Evolutionary conservation across 2,797 vertebrate genomes (phyloP).

Genomic region (Delichon dasypus): DNA sequence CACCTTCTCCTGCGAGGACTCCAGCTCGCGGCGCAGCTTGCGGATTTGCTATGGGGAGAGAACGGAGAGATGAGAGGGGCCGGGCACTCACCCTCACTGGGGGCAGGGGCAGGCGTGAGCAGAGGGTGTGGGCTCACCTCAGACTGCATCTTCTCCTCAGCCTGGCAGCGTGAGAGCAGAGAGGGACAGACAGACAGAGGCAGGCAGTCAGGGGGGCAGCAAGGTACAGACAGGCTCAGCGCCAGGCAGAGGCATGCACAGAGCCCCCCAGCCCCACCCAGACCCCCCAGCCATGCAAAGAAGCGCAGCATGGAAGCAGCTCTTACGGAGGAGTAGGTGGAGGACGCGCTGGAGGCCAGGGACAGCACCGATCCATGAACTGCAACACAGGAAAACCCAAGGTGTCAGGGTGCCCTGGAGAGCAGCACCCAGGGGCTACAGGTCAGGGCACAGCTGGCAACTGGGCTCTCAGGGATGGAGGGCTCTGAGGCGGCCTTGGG

Average conservation of each 20-base stretch:
- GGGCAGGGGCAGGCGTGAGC: not conserved
- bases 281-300: not conserved
- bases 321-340: constrained; percentile 95
- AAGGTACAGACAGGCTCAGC: not conserved
- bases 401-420: not conserved
- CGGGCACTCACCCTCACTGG: accelerated
- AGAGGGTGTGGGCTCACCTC: constrained; percentile 80
- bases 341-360: constrained; percentile 94
- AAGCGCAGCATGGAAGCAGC: not conserved
- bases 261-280: not conserved
- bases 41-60: constrained; percentile 88
- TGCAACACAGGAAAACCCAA: constrained; percentile 71
- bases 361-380: constrained; percentile 95
- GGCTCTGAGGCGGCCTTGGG: not conserved
- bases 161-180: constrained; percentile 80
- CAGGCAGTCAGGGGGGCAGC: constrained; percentile 66
- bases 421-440: not conserved
- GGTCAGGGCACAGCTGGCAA: not conserved
- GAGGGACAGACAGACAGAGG: constrained; percentile 73
- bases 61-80: not conserved
- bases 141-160: constrained; percentile 98
- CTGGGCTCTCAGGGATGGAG: not conserved
- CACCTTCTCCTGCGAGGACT: constrained; percentile 97
- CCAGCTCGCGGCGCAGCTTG: constrained; percentile 91
- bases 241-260: constrained; percentile 31